These are phyloP conservation scores for Dryococelus australis DNA, from an alignment of 2,888 invertebrate genomes.

Conservation along the genomic window DNA sequence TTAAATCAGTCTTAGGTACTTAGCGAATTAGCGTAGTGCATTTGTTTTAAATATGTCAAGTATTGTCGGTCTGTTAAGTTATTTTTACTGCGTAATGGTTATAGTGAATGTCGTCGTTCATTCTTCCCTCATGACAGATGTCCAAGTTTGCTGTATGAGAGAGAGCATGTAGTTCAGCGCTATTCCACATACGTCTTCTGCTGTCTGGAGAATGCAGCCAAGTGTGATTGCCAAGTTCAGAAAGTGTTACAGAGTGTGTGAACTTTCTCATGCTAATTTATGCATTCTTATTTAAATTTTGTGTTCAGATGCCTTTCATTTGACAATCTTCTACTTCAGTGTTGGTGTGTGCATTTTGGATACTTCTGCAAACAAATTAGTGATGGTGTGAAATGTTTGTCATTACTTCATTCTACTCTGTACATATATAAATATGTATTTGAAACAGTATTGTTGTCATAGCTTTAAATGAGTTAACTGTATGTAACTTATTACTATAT, in stretches of 20 bases:
- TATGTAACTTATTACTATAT: constrained; percentile 39
- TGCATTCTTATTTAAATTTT: neutral
- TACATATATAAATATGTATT: constrained; percentile 40
- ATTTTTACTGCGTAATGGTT: neutral
- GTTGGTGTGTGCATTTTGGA: constrained; percentile 19
- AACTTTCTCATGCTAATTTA: neutral
- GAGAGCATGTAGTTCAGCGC: neutral
- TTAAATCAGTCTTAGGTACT: neutral
- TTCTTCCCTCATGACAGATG: neutral
- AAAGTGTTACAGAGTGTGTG: neutral
- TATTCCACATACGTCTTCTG: neutral
- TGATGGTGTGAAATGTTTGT: constrained; percentile 30
- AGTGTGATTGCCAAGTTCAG: neutral
- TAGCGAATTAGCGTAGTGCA: neutral
- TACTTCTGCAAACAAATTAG: neutral
- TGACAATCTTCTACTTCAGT: neutral
- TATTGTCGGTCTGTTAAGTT: neutral
- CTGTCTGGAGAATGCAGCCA: neutral
- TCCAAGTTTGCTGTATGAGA: neutral
- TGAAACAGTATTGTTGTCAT: constrained; percentile 47
- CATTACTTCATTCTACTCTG: constrained; percentile 38
- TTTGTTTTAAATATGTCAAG: neutral
- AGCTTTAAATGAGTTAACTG: constrained; percentile 47
- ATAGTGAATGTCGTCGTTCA: neutral
- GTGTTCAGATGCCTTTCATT: neutral